Evolutionary conservation across 2,113 vertebrate genomes (phyloP).

Genomic region (Galbula dea): DNA sequence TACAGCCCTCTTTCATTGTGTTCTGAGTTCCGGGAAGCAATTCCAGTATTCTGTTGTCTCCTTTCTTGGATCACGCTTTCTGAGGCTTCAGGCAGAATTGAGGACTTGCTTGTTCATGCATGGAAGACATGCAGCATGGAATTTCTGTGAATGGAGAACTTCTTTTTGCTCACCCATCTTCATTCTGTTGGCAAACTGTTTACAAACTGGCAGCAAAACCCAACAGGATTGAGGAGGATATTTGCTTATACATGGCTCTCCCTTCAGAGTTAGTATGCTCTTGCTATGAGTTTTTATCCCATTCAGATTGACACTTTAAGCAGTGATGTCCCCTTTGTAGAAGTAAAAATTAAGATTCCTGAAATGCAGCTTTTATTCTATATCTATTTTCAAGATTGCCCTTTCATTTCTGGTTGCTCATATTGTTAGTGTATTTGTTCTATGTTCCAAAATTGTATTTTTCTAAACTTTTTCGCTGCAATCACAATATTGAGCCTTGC

Average conservation of each 20-base stretch:
- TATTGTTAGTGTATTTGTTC: not conserved
- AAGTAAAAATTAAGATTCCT: not conserved
- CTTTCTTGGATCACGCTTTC: not conserved
- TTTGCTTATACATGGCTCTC: not conserved
- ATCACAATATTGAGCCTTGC: not conserved
- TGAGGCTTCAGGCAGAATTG: not conserved
- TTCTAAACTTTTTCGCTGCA: not conserved
- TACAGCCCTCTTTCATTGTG: not conserved
- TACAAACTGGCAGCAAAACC: not conserved
- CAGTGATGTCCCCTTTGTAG: not conserved
- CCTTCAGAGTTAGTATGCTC: not conserved
- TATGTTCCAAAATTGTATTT: not conserved
- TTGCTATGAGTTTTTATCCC: not conserved
- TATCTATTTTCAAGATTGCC: not conserved
- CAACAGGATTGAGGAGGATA: not conserved
- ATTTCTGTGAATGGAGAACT: not conserved
- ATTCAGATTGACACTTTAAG: not conserved
- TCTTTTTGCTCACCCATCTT: not conserved
- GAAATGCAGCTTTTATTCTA: not conserved
- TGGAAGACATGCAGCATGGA: accelerated
- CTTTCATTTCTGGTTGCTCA: not conserved
- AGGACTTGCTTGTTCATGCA: not conserved
- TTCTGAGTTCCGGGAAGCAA: not conserved
- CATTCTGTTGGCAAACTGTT: not conserved
- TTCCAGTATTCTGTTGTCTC: accelerated